Percentiles rank a stretch among this genome's conserved stretches.
phyloP scores from a whole-genome alignment of 2,888 invertebrate genomes.

The Rhynchonema sp. region DNA sequence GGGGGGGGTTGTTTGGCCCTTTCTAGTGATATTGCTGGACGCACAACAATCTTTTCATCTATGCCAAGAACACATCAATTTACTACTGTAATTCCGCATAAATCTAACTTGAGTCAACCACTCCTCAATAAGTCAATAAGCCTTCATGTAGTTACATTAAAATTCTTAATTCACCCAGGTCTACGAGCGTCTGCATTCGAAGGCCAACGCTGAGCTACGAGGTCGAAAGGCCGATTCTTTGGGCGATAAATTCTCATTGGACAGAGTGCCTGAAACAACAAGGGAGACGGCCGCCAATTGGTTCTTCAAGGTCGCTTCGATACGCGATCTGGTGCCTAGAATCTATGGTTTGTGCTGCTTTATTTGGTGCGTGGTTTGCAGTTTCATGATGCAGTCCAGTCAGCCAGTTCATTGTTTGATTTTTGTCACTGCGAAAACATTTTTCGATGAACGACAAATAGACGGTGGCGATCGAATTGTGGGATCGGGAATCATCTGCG shows the following conservation, averaged over 20 bases:
- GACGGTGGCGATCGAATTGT: no score
- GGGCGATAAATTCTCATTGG: conserved; percentile 47
- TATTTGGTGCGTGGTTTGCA: conserved; percentile 29
- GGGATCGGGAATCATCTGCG: no score
- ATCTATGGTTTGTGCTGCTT: conserved; percentile 43
- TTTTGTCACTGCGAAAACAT: no score
- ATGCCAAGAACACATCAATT: no score
- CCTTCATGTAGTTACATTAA: no score
- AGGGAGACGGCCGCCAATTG: conserved; percentile 70
- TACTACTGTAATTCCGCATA: no score
- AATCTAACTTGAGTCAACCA: no score
- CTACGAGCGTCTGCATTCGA: conserved; percentile 55
- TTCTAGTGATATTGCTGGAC: no score
- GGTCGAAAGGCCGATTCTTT: background rate
- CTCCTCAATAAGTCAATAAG: no score
- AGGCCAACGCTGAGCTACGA: conserved; percentile 24
- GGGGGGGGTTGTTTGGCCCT: no score
- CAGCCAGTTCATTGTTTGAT: background rate
- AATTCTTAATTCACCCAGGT: conserved; percentile 60
- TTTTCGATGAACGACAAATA: no score
- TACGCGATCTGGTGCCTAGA: conserved; percentile 69
- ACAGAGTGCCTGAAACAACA: conserved; percentile 41
- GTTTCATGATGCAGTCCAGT: background rate
- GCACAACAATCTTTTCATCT: no score
- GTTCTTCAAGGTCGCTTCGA: conserved; percentile 96